Evolutionary conservation across 2,888 invertebrate genomes (phyloP).

Genomic region (Xestoiulus laeticollis): DNA sequence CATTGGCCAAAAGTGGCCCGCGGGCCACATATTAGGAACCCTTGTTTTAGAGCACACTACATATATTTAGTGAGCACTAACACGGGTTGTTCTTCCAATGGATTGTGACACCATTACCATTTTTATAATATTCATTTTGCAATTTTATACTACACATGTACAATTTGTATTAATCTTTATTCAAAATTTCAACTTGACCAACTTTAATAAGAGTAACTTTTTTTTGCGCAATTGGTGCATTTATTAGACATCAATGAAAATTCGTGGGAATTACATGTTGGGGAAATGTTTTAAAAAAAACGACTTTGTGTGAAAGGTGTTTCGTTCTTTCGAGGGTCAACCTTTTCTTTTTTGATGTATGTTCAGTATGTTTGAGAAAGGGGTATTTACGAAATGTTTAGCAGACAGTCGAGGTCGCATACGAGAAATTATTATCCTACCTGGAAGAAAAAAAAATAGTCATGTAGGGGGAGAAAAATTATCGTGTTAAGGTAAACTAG

Average conservation of each 20-base stretch:
- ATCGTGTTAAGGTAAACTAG: slow-evolving; percentile 34
- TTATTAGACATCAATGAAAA: neutral
- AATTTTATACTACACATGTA: too few species aligned
- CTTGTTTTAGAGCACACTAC: too few species aligned
- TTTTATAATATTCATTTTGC: too few species aligned
- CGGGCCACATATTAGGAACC: too few species aligned
- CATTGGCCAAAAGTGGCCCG: too few species aligned
- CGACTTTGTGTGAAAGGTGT: neutral
- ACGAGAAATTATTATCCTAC: slow-evolving; percentile 14
- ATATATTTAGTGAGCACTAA: too few species aligned
- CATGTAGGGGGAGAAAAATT: slow-evolving; percentile 28
- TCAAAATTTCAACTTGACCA: too few species aligned
- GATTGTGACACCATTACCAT: too few species aligned
- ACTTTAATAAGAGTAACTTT: too few species aligned
- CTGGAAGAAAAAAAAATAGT: neutral
- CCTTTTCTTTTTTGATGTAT: neutral
- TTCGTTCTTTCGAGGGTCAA: neutral
- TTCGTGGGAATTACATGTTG: neutral
- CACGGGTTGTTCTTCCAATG: too few species aligned
- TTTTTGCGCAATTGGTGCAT: neutral
- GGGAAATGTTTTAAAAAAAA: neutral
- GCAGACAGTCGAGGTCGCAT: slow-evolving; percentile 17
- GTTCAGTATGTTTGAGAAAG: slow-evolving; percentile 1
- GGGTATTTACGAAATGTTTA: slow-evolving; percentile 29
- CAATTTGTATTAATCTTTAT: too few species aligned